Evolutionary conservation across 1,140 invertebrate species (phyloP).

Genomic region (Chlorops oryzae): DNA sequence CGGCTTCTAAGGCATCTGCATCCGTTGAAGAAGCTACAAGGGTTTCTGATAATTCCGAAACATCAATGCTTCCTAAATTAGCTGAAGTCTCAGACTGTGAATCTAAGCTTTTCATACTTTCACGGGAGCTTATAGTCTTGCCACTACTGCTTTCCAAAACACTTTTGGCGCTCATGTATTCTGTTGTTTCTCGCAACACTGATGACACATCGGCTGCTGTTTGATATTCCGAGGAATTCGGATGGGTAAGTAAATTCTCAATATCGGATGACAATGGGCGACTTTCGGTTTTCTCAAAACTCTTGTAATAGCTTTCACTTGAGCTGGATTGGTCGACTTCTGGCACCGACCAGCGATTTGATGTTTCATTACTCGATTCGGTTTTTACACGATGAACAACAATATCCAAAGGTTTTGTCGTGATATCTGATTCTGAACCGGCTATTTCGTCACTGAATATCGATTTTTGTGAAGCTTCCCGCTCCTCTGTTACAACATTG

Average conservation of each 20-base stretch:
- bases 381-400: conserved; percentile 52
- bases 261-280: conserved; percentile 81
- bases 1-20: conserved; percentile 31
- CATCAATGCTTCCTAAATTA: conserved; percentile 78
- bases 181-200: conserved; percentile 59
- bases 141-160: conserved; percentile 38
- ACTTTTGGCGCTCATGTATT: conserved; percentile 77
- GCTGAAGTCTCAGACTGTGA: conserved; percentile 85
- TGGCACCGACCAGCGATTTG: conserved; percentile 58
- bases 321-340: conserved; percentile 79
- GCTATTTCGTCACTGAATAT: conserved; percentile 24
- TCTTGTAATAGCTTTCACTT: conserved; percentile 81
- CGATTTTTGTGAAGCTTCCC: conserved; percentile 25
- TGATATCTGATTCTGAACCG: conserved; percentile 33
- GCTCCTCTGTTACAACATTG: conserved; percentile 28
- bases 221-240: conserved; percentile 79
- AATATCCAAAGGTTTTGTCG: conserved; percentile 32
- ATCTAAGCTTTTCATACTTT: conserved; percentile 82
- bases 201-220: conserved; percentile 74
- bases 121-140: conserved; percentile 69
- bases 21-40: conserved; percentile 73
- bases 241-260: conserved; percentile 62
- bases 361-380: conserved; percentile 49
- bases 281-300: conserved; percentile 75
- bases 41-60: conserved; percentile 85